Evolutionary conservation across 2,797 vertebrate species (phyloP).

Genomic region (Chaetodon trifasciatus): DNA sequence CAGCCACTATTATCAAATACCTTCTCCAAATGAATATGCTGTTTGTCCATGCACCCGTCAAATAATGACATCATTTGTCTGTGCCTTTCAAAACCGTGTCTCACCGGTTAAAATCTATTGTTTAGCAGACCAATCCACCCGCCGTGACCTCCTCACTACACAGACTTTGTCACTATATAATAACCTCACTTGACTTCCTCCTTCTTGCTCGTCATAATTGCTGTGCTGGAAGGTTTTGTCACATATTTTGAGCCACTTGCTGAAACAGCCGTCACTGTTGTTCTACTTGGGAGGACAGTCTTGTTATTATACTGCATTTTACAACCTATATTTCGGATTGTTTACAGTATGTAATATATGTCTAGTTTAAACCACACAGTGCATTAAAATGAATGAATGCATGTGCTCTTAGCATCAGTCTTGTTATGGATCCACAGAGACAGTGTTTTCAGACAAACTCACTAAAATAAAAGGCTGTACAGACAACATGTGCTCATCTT

Average conservation of each 20-base stretch:
- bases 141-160: too few species aligned
- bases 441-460: not conserved
- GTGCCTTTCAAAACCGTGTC: not conserved
- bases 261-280: not conserved
- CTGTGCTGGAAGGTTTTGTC: not conserved
- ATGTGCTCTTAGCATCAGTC: not conserved
- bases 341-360: not conserved
- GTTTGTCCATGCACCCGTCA: not conserved
- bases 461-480: too few species aligned
- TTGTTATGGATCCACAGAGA: not conserved
- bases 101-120: too few species aligned
- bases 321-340: not conserved
- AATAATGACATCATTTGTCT: not conserved
- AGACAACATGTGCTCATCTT: not conserved
- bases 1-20: not conserved
- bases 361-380: not conserved
- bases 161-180: too few species aligned
- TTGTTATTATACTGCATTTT: not conserved
- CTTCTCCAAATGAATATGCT: not conserved
- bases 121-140: too few species aligned
- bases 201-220: not conserved
- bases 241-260: not conserved
- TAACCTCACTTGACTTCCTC: not conserved
- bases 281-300: not conserved
- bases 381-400: not conserved